phyloP scores from a whole-genome alignment of 2,888 invertebrate genomes.

The Lordiphosa andalusiaca region DNA sequence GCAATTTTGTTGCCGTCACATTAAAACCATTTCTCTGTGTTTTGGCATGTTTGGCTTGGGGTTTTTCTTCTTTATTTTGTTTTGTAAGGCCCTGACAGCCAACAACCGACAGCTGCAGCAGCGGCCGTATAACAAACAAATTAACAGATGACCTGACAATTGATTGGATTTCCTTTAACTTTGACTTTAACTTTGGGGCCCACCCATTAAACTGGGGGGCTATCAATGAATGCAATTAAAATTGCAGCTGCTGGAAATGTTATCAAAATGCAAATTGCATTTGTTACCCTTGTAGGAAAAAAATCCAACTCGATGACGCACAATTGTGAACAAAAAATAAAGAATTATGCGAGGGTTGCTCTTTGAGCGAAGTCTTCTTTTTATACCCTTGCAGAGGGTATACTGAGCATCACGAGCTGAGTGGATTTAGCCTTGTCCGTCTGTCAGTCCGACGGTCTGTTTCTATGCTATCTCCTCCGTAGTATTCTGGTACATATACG shows the following conservation, averaged over 20 bases:
- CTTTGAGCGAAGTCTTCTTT: too few relatives aligned
- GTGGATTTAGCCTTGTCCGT: too few relatives aligned
- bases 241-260: slow-evolving; percentile 54
- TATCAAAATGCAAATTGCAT: slow-evolving; percentile 62
- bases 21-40: slow-evolving; percentile 63
- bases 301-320: slow-evolving; percentile 45
- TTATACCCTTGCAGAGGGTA: too few relatives aligned
- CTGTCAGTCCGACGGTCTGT: too few relatives aligned
- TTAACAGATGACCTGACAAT: slow-evolving; percentile 74
- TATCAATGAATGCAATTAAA: slow-evolving; percentile 55
- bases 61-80: slow-evolving; percentile 23
- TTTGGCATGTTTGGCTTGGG: slow-evolving; percentile 48
- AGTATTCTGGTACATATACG: too few relatives aligned
- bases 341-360: slow-evolving; percentile 16
- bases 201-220: slow-evolving; percentile 6
- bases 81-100: not conserved
- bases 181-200: slow-evolving; percentile 23
- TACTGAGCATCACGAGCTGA: too few relatives aligned
- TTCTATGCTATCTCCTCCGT: too few relatives aligned
- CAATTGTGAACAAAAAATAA: slow-evolving; percentile 18
- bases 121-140: slow-evolving; percentile 60
- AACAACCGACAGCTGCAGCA: slow-evolving; percentile 60
- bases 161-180: slow-evolving; percentile 54
- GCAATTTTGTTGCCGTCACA: slow-evolving; percentile 71
- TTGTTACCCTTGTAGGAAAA: slow-evolving; percentile 29